These are phyloP conservation scores for Nephotettix cincticeps DNA, from an alignment of 1,140 invertebrate species.

Conservation along the genomic window DNA sequence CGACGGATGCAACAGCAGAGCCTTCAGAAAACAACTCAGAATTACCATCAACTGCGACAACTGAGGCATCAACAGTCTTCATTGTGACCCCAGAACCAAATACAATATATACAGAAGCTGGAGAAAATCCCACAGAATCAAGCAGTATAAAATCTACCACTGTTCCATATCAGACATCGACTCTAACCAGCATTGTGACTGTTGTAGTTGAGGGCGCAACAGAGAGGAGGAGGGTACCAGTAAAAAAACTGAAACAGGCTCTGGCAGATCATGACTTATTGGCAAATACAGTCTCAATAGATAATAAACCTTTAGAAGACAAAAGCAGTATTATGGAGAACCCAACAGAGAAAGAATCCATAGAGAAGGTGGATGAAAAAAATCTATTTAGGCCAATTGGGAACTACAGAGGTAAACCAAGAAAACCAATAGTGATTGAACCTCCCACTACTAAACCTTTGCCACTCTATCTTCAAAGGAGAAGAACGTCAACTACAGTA, in stretches of 20 bases:
- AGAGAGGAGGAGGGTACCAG: constrained; percentile 37
- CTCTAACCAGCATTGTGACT: constrained; percentile 41
- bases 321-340: background rate
- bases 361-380: background rate
- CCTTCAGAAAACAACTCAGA: background rate
- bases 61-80: constrained; percentile 25
- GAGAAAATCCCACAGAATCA: background rate
- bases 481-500: constrained; percentile 16
- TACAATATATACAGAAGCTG: background rate
- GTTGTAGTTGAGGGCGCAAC: constrained; percentile 41
- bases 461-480: constrained; percentile 11
- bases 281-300: background rate
- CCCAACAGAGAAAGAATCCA: background rate
- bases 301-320: background rate
- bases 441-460: constrained; percentile 18
- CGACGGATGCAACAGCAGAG: background rate
- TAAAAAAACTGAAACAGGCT: constrained; percentile 37
- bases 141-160: constrained; percentile 18
- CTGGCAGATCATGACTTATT: constrained; percentile 32
- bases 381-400: background rate
- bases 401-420: constrained; percentile 12
- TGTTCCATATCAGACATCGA: constrained; percentile 34
- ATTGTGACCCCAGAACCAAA: constrained; percentile 7
- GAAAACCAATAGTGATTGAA: constrained; percentile 8
- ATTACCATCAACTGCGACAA: constrained; percentile 2